Conservation (phyloP, 2,797 vertebrate genomes). For the Pyrocephalus nanus region DNA sequence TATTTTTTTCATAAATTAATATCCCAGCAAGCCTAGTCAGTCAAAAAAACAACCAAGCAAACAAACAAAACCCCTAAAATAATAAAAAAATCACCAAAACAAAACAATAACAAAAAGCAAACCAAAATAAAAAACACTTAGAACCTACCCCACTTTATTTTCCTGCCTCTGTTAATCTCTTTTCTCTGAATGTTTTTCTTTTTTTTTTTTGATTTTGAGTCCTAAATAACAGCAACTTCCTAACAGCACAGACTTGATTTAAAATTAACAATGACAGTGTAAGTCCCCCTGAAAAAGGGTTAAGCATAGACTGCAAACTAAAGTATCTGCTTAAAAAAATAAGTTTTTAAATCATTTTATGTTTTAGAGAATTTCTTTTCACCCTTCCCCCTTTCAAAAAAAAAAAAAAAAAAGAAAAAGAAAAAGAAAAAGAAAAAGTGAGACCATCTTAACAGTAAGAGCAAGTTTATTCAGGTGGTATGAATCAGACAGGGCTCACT, state of each 20-base stretch:
- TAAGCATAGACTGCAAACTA: background rate
- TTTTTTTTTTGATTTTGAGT: conserved; percentile 16
- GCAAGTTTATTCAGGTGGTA: conserved; percentile 90
- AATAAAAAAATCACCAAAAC: background rate
- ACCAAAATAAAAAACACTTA: background rate
- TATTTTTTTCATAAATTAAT: conserved; percentile 18
- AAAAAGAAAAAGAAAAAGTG: conserved; percentile 20
- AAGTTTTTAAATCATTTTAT: conserved; percentile 47
- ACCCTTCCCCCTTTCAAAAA: background rate
- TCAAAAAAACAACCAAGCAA: background rate
- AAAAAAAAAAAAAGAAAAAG: background rate
- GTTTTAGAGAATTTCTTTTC: conserved; percentile 28
- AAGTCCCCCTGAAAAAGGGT: background rate
- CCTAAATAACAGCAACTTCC: conserved; percentile 41
- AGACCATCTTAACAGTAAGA: conserved; percentile 74
- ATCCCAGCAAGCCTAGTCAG: background rate
- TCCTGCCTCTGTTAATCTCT: background rate
- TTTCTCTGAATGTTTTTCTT: conserved; percentile 3
- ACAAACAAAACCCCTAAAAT: background rate
- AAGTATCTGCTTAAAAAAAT: background rate
- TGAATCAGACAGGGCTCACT: conserved; percentile 81
- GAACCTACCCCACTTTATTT: background rate
- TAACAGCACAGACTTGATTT: conserved; percentile 1
- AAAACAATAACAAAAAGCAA: background rate
- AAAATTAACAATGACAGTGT: conserved; percentile 4